These are phyloP conservation scores for Enteromius afrohamiltoni DNA, from an alignment of 2,797 vertebrate species.

Conservation along the genomic window DNA sequence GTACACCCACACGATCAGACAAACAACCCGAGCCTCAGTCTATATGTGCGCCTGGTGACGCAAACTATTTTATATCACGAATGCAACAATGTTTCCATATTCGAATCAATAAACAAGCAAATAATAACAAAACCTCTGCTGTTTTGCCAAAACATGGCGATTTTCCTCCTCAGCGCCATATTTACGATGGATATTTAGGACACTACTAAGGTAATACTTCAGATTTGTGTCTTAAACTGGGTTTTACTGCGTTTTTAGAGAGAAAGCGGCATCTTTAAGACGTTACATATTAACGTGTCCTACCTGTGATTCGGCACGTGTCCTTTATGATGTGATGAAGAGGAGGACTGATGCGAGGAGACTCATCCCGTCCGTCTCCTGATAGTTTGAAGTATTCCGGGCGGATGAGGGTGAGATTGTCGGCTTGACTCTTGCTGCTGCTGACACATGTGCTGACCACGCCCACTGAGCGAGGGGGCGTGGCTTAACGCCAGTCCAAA, in stretches of 20 bases:
- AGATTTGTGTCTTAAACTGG: neutral
- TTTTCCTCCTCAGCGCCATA: neutral
- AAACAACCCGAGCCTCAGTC: too few species aligned
- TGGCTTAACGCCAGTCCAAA: neutral
- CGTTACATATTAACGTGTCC: too few species aligned
- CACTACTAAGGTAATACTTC: neutral
- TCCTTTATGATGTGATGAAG: neutral
- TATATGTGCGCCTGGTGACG: too few species aligned
- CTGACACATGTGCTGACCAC: conserved; percentile 24
- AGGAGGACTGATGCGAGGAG: neutral
- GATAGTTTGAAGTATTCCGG: neutral
- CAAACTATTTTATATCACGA: too few species aligned
- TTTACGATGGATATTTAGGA: neutral
- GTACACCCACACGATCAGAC: too few species aligned
- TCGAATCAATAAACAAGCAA: neutral
- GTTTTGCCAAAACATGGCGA: conserved; percentile 33
- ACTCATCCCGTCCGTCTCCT: neutral
- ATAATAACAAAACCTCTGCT: neutral
- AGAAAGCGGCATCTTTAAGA: neutral
- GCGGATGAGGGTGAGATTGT: neutral
- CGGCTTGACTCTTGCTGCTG: neutral
- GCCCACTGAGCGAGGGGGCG: neutral
- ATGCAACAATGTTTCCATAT: neutral
- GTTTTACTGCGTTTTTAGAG: neutral
- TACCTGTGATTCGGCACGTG: neutral